phyloP scores from a whole-genome alignment of 2,888 invertebrate species.

The Metopia argyrocephala region DNA sequence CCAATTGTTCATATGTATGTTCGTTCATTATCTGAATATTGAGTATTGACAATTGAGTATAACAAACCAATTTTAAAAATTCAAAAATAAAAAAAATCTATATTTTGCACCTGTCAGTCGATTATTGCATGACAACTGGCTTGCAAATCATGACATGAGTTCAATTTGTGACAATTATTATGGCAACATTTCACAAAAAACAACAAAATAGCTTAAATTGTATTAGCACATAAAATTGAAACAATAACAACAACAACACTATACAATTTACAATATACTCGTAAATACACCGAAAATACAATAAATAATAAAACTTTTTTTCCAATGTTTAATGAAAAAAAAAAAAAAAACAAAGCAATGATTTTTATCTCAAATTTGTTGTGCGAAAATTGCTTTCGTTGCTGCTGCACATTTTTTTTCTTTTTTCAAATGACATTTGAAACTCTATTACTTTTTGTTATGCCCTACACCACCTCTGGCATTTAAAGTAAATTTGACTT shows the following conservation, averaged over 20 bases:
- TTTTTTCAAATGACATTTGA: conserved; percentile 57
- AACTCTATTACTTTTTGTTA: not conserved
- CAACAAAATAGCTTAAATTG: conserved; percentile 56
- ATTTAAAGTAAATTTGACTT: too few relatives aligned
- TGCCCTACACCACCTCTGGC: not conserved
- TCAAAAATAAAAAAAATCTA: too few relatives aligned
- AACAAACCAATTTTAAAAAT: conserved; percentile 52
- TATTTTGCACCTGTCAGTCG: conserved; percentile 64
- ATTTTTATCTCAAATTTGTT: conserved; percentile 59
- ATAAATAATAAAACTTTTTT: conserved; percentile 37
- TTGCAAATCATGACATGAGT: conserved; percentile 75
- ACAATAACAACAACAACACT: conserved; percentile 17
- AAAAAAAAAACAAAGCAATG: conserved; percentile 36
- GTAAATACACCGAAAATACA: conserved; percentile 30
- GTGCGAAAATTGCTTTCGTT: conserved; percentile 24
- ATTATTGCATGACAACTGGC: conserved; percentile 65
- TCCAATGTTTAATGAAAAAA: not conserved
- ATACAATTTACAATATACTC: conserved; percentile 7
- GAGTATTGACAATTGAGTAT: conserved; percentile 5
- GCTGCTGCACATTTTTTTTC: conserved; percentile 28
- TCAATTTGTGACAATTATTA: conserved; percentile 76
- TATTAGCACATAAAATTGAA: conserved; percentile 54
- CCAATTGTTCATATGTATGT: conserved; percentile 2
- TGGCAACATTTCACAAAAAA: conserved; percentile 73
- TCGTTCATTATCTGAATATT: not conserved